Evolutionary conservation across 2,888 invertebrate species (phyloP), one percentile per base, ranked within the genome.

Genomic region (Oligia strigilis): DNA sequence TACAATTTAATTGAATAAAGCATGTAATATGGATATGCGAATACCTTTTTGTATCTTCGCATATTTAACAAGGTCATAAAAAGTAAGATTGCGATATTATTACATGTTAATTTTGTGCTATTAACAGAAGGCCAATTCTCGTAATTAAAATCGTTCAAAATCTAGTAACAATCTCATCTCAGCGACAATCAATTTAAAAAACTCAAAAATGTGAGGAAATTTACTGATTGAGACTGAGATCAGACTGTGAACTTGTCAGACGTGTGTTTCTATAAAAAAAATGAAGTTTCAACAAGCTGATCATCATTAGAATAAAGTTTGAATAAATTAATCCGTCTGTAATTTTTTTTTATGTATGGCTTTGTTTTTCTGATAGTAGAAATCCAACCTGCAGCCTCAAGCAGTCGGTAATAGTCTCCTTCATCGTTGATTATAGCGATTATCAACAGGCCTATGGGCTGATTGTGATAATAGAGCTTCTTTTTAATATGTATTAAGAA

Each of bases 11-110:
- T 58, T 74, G 3, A 46, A n/a, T 75, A 75, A 36, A n/a, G 49
- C 46, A 58, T 55, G 2, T n/a, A 17, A 23, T 40, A 49, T 52
- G 11, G 1, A 46, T 29, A 55, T 58, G 14, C 46, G 40, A 64
- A 69, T 49, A 46, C 4, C 14, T 49, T 64, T 55, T 43, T 43
- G 19, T 14, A 23, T 58, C 13, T 70, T 36, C 40, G 29, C n/a
- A 81, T 81, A 43, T 43, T 82, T 82, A 64, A 71, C 66, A 82
- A 72, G 83, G 71, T 46, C 17, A 46, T 76, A 55, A 76, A 52
- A 66, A 62, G 43, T 23, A 19, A 60, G 14, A 76, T 82, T 76
- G 66, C 46, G 23, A 76, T 55, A 82, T 76, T 46, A 43, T 66
- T 29, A 17, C 36, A 55, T 75, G n/a, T 14, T 75, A 70, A 65